Percentiles rank a stretch among this genome's conserved stretches.
phyloP scores from a whole-genome alignment of 2,888 invertebrate genomes.

The Epinotia ramella region DNA sequence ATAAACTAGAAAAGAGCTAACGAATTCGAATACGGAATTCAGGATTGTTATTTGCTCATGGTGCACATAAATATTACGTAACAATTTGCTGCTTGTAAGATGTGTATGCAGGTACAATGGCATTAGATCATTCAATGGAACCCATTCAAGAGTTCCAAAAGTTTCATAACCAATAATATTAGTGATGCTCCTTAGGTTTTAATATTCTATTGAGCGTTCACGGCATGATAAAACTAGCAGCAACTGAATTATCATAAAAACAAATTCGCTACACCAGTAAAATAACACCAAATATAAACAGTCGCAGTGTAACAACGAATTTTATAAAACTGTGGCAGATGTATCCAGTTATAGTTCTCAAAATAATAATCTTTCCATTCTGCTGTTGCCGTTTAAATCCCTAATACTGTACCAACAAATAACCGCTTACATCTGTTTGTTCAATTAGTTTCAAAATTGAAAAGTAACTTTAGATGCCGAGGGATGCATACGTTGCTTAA shows the following conservation, averaged over 20 bases:
- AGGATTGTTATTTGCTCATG: slow-evolving; percentile 49
- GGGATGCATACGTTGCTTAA: slow-evolving; percentile 37
- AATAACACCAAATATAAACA: slow-evolving; percentile 12
- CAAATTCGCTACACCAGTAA: slow-evolving; percentile 12
- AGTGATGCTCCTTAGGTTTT: too few species aligned
- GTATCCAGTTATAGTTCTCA: slow-evolving; percentile 34
- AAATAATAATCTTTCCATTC: background rate
- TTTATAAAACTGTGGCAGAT: slow-evolving; percentile 32
- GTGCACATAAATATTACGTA: slow-evolving; percentile 5
- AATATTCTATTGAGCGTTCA: slow-evolving; percentile 5
- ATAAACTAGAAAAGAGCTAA: slow-evolving; percentile 77
- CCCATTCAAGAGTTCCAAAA: background rate
- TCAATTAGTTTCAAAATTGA: slow-evolving; percentile 18
- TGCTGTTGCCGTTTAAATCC: background rate
- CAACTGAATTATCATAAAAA: slow-evolving; percentile 12
- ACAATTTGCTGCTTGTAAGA: background rate
- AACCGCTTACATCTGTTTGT: slow-evolving; percentile 43
- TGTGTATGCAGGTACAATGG: background rate
- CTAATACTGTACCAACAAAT: background rate
- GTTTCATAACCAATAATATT: background rate
- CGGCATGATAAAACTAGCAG: slow-evolving; percentile 9
- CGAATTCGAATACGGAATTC: slow-evolving; percentile 64
- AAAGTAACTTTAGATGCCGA: slow-evolving; percentile 41
- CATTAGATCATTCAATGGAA: background rate
- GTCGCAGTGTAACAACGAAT: slow-evolving; percentile 8